A percentile compares a stretch with the other conserved stretches of the same genome.
Conservation (phyloP, 2,113 vertebrate species). For the Sylvilagus bachmani region DNA sequence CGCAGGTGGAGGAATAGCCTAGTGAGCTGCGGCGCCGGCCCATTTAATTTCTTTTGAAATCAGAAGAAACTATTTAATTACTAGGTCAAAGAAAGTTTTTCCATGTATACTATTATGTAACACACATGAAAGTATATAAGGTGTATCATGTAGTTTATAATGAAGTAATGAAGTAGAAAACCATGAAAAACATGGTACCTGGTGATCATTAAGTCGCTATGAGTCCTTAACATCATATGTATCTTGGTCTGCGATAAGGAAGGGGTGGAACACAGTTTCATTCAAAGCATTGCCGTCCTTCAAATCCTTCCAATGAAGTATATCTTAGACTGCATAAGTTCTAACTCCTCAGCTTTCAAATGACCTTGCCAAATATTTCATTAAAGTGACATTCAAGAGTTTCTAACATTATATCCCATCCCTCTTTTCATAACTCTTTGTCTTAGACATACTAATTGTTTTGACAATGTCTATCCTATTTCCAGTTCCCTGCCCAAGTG, state of each 20-base stretch:
- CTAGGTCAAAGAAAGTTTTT: background rate
- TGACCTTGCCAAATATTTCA: background rate
- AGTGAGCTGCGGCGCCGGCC: no score
- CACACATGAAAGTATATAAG: no score
- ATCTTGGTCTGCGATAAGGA: background rate
- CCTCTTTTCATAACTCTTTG: background rate
- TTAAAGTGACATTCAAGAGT: background rate
- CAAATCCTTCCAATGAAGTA: background rate
- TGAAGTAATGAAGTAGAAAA: background rate
- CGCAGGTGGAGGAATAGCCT: no score
- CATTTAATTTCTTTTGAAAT: constrained; percentile 10
- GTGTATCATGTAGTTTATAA: no score
- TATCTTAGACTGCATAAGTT: background rate
- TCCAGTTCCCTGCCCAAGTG: background rate
- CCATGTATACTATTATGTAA: background rate
- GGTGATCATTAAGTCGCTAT: background rate
- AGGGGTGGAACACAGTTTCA: background rate
- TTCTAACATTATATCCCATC: background rate
- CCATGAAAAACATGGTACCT: background rate
- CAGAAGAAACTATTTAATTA: background rate
- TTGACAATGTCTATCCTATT: background rate
- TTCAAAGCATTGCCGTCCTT: constrained; percentile 21
- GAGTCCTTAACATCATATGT: background rate
- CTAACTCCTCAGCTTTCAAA: background rate
- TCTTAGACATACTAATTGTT: background rate